Evolutionary conservation across 2,888 invertebrate genomes (phyloP), one percentile per base, ranked within the genome.

Genomic region (Drosophila neonasuta): DNA sequence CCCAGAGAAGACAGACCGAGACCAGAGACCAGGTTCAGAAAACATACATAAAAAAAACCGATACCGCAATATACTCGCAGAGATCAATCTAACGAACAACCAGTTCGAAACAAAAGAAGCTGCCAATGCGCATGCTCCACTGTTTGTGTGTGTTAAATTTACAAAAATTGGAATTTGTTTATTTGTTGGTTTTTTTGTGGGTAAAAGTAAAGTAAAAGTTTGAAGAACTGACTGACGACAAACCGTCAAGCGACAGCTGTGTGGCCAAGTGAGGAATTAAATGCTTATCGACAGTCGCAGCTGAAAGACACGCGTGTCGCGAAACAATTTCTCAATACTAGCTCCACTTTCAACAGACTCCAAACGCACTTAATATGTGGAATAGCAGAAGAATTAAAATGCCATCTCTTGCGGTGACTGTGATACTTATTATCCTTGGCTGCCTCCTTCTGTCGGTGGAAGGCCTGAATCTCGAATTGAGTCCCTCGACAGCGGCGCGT

Each of bases 201-300:
- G 83, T 80, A 79, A 85, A 85, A 85, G 80, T 79, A 74, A 77
- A 71, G 64, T 79, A 74, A 79, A 78, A 80, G 81, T 79, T 79
- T 57, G 79, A 74, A 71, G 70, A 81, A 71, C 54, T 49, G 63
- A 13, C 39, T 13, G 39, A 39, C 13, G 15, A 41, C 13, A 41
- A 41, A 15, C 41, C 41, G 15, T 42, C 39, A 41, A 41, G 13
- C 55, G 58, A 44, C 44, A 44, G 50, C 45, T 17, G 44, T 32
- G 39, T 44, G 67, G 69, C 69, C 70, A 67, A 76, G 61, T 52
- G 63, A 11, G 58, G 65, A 71, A 79, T 87, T 75, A 88, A 87
- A 87, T 69, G 76, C 68, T 58, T 68, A 70, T 71, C 75, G 77
- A 75, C 84, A 68, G 79, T 60, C 72, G 77, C 68, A 52, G 77